Percentiles rank a stretch among this genome's conserved stretches.
phyloP scores from a whole-genome alignment of 2,113 vertebrate genomes.

The Zosterops japonicus region DNA sequence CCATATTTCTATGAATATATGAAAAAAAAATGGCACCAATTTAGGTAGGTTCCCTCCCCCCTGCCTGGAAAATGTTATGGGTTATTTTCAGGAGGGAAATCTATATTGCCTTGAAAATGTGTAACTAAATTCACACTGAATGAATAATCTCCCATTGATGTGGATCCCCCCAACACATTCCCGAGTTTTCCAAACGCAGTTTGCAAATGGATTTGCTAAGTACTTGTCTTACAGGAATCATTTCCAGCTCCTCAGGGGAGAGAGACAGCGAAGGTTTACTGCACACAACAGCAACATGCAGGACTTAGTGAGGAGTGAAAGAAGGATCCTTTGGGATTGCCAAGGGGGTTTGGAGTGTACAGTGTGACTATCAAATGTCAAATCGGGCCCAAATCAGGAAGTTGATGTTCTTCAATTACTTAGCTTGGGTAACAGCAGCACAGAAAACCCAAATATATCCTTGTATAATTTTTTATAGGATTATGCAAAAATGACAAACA shows the following conservation, averaged over 20 bases:
- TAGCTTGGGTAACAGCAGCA: neutral
- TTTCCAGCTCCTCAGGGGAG: neutral
- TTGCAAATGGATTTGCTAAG: constrained; percentile 22
- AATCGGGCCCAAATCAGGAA: neutral
- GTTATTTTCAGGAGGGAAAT: constrained; percentile 10
- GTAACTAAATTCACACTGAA: neutral
- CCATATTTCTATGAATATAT: neutral
- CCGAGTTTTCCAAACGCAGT: neutral
- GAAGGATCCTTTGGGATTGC: neutral
- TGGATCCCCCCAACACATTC: neutral
- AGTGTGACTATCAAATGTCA: neutral
- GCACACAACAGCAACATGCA: neutral
- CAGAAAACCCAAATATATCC: accelerated
- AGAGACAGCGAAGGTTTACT: neutral
- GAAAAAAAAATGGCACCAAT: neutral
- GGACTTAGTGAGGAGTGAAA: neutral
- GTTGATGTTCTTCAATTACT: neutral
- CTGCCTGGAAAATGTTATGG: neutral
- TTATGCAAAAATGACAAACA: neutral
- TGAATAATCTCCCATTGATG: neutral
- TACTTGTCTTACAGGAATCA: neutral
- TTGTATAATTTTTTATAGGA: neutral
- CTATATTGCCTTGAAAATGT: neutral
- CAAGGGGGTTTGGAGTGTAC: neutral
- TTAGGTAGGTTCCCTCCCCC: neutral